Evolutionary conservation across 2,888 invertebrate genomes (phyloP).

Genomic region (Aporophyla nigra): DNA sequence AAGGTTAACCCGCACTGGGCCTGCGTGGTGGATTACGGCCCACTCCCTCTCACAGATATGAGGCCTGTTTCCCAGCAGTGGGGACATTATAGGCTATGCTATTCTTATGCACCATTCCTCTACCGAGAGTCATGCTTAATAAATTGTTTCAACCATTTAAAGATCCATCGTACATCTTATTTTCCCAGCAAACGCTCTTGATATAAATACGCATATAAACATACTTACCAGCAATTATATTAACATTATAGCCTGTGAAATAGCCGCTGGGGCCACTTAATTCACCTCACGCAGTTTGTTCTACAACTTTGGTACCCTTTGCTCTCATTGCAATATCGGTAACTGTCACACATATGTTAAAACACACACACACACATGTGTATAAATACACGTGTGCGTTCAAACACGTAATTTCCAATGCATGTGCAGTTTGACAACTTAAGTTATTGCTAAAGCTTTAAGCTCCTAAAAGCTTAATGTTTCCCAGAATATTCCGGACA

Average conservation of each 20-base stretch:
- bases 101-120: too few species aligned
- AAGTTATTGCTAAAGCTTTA: conserved; percentile 15
- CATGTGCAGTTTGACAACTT: conserved; percentile 20
- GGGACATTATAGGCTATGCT: too few species aligned
- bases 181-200: conserved; percentile 8
- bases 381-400: background rate
- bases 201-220: background rate
- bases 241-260: conserved; percentile 20
- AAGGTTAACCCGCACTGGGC: too few species aligned
- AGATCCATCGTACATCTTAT: background rate
- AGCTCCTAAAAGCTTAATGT: conserved; percentile 1
- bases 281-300: conserved; percentile 5
- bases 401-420: conserved; percentile 23
- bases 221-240: conserved; percentile 26
- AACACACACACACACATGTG: background rate
- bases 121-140: too few species aligned
- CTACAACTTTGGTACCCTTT: background rate
- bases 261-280: conserved; percentile 24
- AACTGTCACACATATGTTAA: conserved; percentile 1
- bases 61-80: too few species aligned
- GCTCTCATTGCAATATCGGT: conserved; percentile 22
- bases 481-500: background rate
- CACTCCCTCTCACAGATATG: too few species aligned
- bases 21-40: too few species aligned
- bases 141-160: too few species aligned